These are phyloP conservation scores for Urocynchramus pylzowi DNA, from an alignment of 2,113 vertebrate genomes.

Conservation along the genomic window DNA sequence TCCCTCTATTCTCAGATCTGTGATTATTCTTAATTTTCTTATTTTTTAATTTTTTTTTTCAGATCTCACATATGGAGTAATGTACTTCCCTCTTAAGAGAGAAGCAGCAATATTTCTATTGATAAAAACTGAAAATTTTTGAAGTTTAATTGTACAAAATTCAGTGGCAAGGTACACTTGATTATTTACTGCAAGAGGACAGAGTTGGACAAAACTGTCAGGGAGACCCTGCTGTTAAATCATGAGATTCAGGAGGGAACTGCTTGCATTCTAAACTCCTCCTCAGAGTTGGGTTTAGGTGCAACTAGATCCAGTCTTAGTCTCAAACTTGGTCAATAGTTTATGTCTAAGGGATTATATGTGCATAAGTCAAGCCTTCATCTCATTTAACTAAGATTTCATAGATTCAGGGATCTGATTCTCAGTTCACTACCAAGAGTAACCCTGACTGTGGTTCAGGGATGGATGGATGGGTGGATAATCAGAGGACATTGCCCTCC, in stretches of 20 bases:
- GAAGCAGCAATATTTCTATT: neutral
- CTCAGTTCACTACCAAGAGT: neutral
- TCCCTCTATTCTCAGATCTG: neutral
- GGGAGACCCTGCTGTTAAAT: accelerated
- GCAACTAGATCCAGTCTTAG: neutral
- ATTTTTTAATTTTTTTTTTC: too few species aligned
- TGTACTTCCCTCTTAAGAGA: neutral
- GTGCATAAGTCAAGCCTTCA: neutral
- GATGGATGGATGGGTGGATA: neutral
- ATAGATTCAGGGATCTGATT: neutral
- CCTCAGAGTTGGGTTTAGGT: neutral
- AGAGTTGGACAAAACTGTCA: neutral
- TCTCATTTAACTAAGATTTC: neutral
- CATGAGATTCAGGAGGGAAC: neutral
- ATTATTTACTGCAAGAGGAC: neutral
- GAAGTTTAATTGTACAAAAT: neutral
- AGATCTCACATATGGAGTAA: accelerated
- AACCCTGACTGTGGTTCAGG: neutral
- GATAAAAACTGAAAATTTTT: neutral
- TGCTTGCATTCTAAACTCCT: neutral
- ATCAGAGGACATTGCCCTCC: neutral
- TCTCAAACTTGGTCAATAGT: neutral
- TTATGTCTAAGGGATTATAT: neutral
- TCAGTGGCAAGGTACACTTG: neutral
- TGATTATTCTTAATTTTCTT: neutral